Evolutionary conservation across 1,140 invertebrate species (phyloP), one percentile per base, ranked within the genome.

Genomic region (Callitettix versicolor): DNA sequence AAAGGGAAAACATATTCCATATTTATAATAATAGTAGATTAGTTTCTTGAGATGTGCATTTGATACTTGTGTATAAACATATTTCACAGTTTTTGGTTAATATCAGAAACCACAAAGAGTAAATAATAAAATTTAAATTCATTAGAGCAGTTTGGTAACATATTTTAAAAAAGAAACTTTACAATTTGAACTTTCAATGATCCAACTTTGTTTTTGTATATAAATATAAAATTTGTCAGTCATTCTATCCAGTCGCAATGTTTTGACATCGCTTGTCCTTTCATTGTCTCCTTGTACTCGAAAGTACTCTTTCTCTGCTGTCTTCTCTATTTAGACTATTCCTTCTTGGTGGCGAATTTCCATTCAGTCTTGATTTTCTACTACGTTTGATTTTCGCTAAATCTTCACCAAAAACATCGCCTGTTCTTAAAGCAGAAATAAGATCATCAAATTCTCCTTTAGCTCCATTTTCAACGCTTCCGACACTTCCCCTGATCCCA

Each of bases 321-420:
- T 85, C 82, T 63, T 85, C 84, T 34, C 82, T 69, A 62, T 81
- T 77, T 1, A 78, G 67, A 47, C 75, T 79, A 55, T 78, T 78
- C 33, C 77, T 69, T 50, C 78, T 70, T 0, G 83, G 78, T 0
- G 79, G 79, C 0, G 78, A 81, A 57, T 76, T 75, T 17, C 76
- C 72, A 58, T 80, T 82, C 1, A 79, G 71, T 17, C 78, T 70
- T 51, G 75, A 71, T 62, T 84, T 82, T 50, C 84, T 76, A 9
- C 83, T 88, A 34, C 90, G 72, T 60, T 91, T 90, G 69, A 91
- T 89, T 68, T 92, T 93, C 24, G 89, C 91, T 58, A 97, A 89
- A 67, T 98, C 94, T 68, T 98, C 94, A 0, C 92, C 92, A 68
- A 98, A 98, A 0, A 98, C 92, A 67, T 98, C 95, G 0, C 95